A percentile compares a stretch with the other conserved stretches of the same genome.
Conservation (phyloP, 2,797 vertebrate genomes). For the Chelmon rostratus region DNA sequence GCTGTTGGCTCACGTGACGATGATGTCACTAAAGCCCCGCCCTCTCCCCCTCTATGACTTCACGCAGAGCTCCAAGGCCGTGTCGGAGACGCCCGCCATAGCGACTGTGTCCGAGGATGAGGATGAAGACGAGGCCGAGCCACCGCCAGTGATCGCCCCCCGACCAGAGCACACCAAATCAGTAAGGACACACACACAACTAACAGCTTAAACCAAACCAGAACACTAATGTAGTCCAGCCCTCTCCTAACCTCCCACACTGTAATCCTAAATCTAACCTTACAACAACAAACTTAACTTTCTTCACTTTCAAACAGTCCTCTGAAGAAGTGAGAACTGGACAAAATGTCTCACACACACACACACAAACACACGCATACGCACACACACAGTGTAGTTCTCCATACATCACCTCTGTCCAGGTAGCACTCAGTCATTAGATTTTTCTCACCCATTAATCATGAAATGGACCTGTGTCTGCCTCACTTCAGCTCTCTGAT, state of each 20-base stretch:
- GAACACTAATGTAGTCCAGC: not conserved
- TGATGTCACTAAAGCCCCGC: slow-evolving; percentile 62
- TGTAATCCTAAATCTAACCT: not conserved
- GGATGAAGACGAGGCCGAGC: slow-evolving; percentile 88
- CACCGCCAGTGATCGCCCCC: slow-evolving; percentile 93
- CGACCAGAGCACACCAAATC: slow-evolving; percentile 97
- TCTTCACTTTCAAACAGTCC: not conserved
- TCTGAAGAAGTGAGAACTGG: not conserved
- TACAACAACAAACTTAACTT: too few species aligned
- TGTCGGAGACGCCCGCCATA: slow-evolving; percentile 93
- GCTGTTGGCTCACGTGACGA: slow-evolving; percentile 55
- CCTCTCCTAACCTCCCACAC: not conserved
- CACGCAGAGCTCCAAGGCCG: slow-evolving; percentile 90
- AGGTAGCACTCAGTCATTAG: not conserved
- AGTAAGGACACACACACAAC: slow-evolving; percentile 81
- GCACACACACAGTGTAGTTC: not conserved
- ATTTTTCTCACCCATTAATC: slow-evolving; percentile 5
- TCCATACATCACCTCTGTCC: not conserved
- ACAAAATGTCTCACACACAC: not conserved
- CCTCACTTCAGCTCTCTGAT: not conserved
- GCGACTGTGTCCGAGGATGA: slow-evolving; percentile 94
- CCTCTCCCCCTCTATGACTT: slow-evolving; percentile 51
- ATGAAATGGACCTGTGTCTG: not conserved
- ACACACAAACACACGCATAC: slow-evolving; percentile 12
- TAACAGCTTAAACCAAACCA: not conserved